Evolutionary conservation across 2,113 vertebrate genomes (phyloP), one percentile per base, ranked within the genome.

Genomic region (Cyanoramphus novaezelandiae): DNA sequence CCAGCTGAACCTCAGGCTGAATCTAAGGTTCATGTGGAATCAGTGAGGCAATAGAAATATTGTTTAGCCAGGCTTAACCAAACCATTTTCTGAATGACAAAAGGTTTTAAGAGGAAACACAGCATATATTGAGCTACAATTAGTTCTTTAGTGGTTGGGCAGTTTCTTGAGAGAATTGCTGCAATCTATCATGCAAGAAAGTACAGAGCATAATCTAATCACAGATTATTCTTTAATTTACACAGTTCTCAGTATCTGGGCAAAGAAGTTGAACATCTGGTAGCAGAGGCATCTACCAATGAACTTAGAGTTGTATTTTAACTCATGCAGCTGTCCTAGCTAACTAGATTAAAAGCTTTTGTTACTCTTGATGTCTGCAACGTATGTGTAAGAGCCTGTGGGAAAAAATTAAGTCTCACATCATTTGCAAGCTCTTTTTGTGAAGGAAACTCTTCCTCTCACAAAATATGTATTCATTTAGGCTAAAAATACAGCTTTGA

Each of bases 351-450:
- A 93, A 93, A 94, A 13, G 19, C 49, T 83, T 94, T 89, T 76
- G 41, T 95, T 91, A 60, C 47, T 86, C 83, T 62, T 86, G 92
- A 95, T 94, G n/a, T 91, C 86, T 96, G 77, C 81, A 94, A 82
- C 59, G 80, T 52, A 44, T 72, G 86, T 93, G 81, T 93, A 70
- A 82, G 69, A 41, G 91, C 64, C 96, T 97, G 96, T 97, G 96
- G 96, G 96, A 97, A 97, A 95, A 95, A 93, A 86, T 6, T 49
- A 85, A 65, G 49, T 93, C 62, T 90, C 96, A 96, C 67, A 96
- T 97, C 21, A 85, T 91, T 85, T 93, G n/a, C 57, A 94, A 93
- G 65, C 57, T 62, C 77, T 89, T 93, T 96, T 77, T 88, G 69
- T 92, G 91, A 95, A 93, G 84, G 86, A 95, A 95, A 79, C 81